Evolutionary conservation across 2,797 vertebrate genomes (phyloP).

Genomic region (Cyclura pinguis): DNA sequence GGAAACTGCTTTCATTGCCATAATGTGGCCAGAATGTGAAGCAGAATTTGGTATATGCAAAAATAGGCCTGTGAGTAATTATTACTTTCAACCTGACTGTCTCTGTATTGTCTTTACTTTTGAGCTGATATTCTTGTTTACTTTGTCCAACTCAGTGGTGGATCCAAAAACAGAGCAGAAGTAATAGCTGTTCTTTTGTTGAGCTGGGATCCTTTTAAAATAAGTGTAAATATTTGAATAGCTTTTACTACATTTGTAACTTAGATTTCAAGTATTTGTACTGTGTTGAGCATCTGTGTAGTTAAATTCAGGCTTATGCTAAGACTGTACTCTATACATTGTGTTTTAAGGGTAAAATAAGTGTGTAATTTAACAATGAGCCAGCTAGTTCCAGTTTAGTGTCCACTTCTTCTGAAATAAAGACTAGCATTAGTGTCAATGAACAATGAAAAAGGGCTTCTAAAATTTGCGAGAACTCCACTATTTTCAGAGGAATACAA

Average conservation of each 20-base stretch:
- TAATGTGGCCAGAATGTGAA: background rate
- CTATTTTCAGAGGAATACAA: background rate
- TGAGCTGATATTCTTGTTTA: background rate
- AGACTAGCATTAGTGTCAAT: background rate
- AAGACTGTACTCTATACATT: background rate
- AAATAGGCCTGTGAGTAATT: background rate
- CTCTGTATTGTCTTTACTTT: background rate
- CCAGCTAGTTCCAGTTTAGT: background rate
- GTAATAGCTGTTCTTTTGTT: background rate
- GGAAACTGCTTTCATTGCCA: background rate
- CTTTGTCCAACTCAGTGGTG: background rate
- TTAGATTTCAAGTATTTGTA: background rate
- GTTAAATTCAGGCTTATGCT: background rate
- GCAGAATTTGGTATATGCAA: background rate
- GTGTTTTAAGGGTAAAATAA: background rate
- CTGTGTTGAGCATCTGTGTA: background rate
- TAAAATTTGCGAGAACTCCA: background rate
- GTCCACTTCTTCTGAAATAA: background rate
- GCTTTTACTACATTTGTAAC: background rate
- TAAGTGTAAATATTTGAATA: slow-evolving; percentile 12
- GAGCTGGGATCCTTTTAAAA: background rate
- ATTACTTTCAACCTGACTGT: background rate
- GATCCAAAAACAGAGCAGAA: background rate
- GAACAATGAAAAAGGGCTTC: background rate
- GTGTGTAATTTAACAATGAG: background rate